phyloP scores from a whole-genome alignment of 2,113 vertebrate genomes.

The Eleginops maclovinus region DNA sequence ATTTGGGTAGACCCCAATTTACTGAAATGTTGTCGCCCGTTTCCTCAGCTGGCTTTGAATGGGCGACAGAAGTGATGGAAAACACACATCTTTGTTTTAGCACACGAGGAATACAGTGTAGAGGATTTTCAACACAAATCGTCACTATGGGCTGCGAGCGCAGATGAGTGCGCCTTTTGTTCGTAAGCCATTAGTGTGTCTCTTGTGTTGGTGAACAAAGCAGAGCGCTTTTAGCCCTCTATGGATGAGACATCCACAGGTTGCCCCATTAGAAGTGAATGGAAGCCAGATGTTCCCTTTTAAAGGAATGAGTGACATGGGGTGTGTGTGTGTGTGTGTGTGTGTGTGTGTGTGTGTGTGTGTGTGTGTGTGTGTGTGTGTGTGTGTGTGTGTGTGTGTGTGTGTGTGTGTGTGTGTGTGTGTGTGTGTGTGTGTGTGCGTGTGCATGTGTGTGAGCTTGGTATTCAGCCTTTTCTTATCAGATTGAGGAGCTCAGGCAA shows the following conservation, averaged over 20 bases:
- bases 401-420: slow-evolving; percentile 17
- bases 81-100: background rate
- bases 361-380: slow-evolving; percentile 6
- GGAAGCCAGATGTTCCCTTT: slow-evolving; percentile 64
- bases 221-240: slow-evolving; percentile 15
- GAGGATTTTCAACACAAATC: background rate
- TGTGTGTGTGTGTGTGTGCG: slow-evolving; percentile 6
- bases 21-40: slow-evolving; percentile 43
- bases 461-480: too few relatives aligned
- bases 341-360: slow-evolving; percentile 20
- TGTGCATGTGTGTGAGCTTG: background rate
- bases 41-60: slow-evolving; percentile 15
- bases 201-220: slow-evolving; percentile 31
- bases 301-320: slow-evolving; percentile 43
- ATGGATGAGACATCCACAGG: slow-evolving; percentile 51
- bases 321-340: slow-evolving; percentile 12
- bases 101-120: background rate
- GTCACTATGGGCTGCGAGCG: background rate
- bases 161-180: background rate
- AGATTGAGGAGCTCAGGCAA: too few relatives aligned
- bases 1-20: slow-evolving; percentile 17
- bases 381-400: slow-evolving; percentile 14
- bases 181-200: slow-evolving; percentile 15
- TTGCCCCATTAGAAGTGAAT: slow-evolving; percentile 53
- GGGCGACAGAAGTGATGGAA: slow-evolving; percentile 1